Evolutionary conservation across 2,113 vertebrate species (phyloP), one percentile per base, ranked within the genome.

Genomic region (Pangasianodon gigas): DNA sequence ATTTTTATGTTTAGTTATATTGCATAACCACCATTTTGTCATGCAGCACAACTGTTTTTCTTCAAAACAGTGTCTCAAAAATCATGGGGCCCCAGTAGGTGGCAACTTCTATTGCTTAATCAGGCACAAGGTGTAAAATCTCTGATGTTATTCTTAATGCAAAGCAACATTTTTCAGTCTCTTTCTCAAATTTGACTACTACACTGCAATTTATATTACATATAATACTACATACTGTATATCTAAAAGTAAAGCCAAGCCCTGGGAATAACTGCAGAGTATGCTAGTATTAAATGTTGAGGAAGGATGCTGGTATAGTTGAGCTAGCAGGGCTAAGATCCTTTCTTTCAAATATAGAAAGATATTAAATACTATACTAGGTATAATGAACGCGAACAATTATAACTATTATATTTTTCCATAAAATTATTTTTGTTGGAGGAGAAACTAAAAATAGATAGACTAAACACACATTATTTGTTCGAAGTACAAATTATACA

Each of bases 21-120:
- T 74, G 85, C 85, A 87, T 74, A 56, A 87, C 24, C 71, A 26
- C 24, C 52, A 60, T 77, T 69, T 41, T 77, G 44, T 41, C 24
- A 37, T 11, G 19, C 69, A 32, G 51, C 32, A 56, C 1, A 77
- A 32, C 32, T 52, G 32, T 18, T 52, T 87, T 77, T 74, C 54
- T 79, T 79, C 44, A 8, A 79, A 60, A 44, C 67, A 41, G 14
- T 1, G 29, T 56, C 16, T 80, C 46, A 29, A 87, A 75, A 44
- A 44, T 26, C 69, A 58, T 2, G 14, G 4, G 26, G 24, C 10
- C 69, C 2, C n/a, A 46, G 54, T 41, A 14, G 26, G 52, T 32
- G 16, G 51, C 29, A 82, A 32, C 14, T 54, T 54, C 5, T 32
- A 54, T 82, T 54, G 51, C 29, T 82, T 82, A 82, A 54, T 54